A percentile compares a stretch with the other conserved stretches of the same genome.
Evolutionary conservation across 2,888 invertebrate species (phyloP).

Genomic region (Eupelmus urozonus): DNA sequence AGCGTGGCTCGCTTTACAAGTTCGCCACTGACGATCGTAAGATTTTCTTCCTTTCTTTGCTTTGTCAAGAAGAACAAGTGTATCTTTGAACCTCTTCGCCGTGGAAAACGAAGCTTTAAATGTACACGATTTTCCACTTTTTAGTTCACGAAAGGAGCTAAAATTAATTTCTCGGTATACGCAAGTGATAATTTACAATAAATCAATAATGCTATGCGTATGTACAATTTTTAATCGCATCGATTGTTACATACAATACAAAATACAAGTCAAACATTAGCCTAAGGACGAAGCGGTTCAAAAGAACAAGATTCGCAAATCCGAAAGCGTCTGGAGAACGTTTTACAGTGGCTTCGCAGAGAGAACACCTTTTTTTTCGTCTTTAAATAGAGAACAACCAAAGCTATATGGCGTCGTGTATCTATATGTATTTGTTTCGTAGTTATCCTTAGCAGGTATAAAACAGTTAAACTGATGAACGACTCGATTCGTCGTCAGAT

Average conservation of each 20-base stretch:
- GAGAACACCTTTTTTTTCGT: slow-evolving; percentile 33
- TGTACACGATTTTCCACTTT: background rate
- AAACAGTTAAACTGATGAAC: slow-evolving; percentile 34
- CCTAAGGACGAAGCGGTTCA: slow-evolving; percentile 9
- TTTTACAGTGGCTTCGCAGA: slow-evolving; percentile 17
- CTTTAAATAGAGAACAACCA: slow-evolving; percentile 31
- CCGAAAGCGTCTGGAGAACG: slow-evolving; percentile 18
- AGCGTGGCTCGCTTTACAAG: background rate
- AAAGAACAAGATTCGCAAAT: slow-evolving; percentile 27
- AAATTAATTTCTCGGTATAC: background rate
- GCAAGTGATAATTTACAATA: slow-evolving; percentile 23
- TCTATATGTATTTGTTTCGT: slow-evolving; percentile 7
- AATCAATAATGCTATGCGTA: slow-evolving; percentile 16
- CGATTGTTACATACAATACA: background rate
- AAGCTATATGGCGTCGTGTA: slow-evolving; percentile 42
- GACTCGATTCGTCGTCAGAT: slow-evolving; percentile 9
- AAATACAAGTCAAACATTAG: too few relatives aligned
- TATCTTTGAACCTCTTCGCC: slow-evolving; percentile 18
- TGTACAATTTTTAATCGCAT: background rate
- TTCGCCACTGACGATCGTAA: too few relatives aligned
- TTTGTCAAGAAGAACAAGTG: slow-evolving; percentile 12
- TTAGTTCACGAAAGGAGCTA: background rate
- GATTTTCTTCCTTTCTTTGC: slow-evolving; percentile 12
- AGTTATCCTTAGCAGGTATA: slow-evolving; percentile 27
- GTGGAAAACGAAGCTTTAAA: slow-evolving; percentile 5